Evolutionary conservation across 2,888 invertebrate genomes (phyloP).

Genomic region (Nemapogon koenigi): DNA sequence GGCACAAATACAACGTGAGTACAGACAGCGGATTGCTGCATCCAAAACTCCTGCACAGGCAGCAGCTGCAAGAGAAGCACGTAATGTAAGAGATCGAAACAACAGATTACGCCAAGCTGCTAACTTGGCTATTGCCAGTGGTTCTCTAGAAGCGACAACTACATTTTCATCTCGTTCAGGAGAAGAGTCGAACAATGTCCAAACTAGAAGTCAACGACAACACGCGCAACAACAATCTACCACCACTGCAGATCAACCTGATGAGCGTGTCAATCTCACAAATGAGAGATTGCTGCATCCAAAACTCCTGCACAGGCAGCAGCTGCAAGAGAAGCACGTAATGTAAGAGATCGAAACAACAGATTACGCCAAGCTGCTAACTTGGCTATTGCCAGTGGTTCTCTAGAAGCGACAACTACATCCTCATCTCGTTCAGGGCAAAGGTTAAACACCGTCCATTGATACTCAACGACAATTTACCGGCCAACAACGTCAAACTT

Average conservation of each 20-base stretch:
- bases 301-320: constrained; percentile 13
- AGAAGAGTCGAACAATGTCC: constrained; percentile 17
- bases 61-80: constrained; percentile 19
- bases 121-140: constrained; percentile 20
- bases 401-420: constrained; percentile 17
- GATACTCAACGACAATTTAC: constrained; percentile 16
- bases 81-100: constrained; percentile 20
- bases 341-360: constrained; percentile 20
- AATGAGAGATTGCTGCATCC: constrained; percentile 12
- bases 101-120: constrained; percentile 23
- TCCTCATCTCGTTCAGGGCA: constrained; percentile 19
- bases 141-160: constrained; percentile 18
- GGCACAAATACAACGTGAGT: constrained; percentile 13
- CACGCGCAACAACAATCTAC: constrained; percentile 14
- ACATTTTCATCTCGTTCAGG: constrained; percentile 19
- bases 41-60: constrained; percentile 14
- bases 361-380: constrained; percentile 24
- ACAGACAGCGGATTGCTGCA: constrained; percentile 13
- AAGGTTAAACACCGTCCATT: constrained; percentile 17
- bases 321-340: constrained; percentile 19
- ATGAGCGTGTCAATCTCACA: constrained; percentile 11
- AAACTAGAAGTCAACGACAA: constrained; percentile 17
- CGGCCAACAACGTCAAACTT: constrained; percentile 14
- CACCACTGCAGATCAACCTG: constrained; percentile 13
- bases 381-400: constrained; percentile 19